Evolutionary conservation across 2,888 invertebrate genomes (phyloP), one percentile per base, ranked within the genome.

Genomic region (Megalurothrips usitatus): DNA sequence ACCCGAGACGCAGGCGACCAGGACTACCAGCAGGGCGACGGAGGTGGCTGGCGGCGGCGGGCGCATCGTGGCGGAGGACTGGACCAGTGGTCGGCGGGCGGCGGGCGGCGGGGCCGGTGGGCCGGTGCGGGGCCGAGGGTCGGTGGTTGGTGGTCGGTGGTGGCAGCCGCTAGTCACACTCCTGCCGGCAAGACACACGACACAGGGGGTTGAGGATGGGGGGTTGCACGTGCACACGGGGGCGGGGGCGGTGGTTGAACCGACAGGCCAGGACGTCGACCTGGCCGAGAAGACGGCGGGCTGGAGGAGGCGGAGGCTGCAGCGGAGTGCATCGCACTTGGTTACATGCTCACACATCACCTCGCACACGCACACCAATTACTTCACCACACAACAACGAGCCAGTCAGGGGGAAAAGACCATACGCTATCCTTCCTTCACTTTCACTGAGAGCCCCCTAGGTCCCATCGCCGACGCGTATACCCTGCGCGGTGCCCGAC

Each of bases 391-490:
- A 19, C 58, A 58, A 43, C 34, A 43, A 43, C 34, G 6, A 43
- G 34, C 34, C 34, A 43, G 34, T 43, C 34, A 43, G 34, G 34
- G 34, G 34, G 34, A 43, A 43, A 43, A 43, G 34, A 43, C 34
- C 34, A 43, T 43, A 43, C 34, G 34, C 68, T 75, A n/a, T 23
- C 26, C 68, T 75, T 75, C 68, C 68, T 75, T 12, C 68, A 75
- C 68, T 75, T 75, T 75, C 68, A 75, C 68, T 75, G 68, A 75
- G 68, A 9, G 23, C 68, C 68, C 58, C 58, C 58, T n/a, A 43
- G 34, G 34, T 43, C 34, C 34, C 34, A 43, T 43, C 34, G 34
- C 34, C 34, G 6, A n/a, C 58, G 19, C 17, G 58, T n/a, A 19
- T 52, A 19, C 19, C 52, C 52, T 58, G 58, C 17, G 14, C 58